Evolutionary conservation across 2,888 invertebrate genomes (phyloP).

Genomic region (Amblyjoppa fuscipennis): DNA sequence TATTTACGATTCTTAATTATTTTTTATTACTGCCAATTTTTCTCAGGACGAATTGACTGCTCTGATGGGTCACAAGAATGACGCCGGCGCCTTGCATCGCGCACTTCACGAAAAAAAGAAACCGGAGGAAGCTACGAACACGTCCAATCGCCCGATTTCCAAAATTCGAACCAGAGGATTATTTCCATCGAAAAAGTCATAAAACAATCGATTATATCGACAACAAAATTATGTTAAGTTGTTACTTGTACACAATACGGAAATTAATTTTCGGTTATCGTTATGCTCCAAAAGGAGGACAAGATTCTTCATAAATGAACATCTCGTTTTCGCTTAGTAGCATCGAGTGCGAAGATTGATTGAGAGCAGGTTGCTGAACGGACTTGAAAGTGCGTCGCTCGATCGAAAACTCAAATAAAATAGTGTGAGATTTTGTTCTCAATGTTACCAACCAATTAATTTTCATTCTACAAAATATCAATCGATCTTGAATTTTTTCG

Average conservation of each 20-base stretch:
- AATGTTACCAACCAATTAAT: not conserved
- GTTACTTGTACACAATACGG: not conserved
- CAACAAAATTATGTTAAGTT: not conserved
- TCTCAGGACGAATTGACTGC: conserved; percentile 89
- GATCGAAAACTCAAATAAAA: not conserved
- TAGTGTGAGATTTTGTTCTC: not conserved
- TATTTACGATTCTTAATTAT: not conserved
- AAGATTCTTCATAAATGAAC: not conserved
- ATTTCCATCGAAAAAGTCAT: conserved; percentile 75
- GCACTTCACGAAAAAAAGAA: conserved; percentile 90
- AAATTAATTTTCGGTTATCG: not conserved
- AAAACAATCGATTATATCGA: conserved; percentile 41
- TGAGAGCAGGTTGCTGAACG: not conserved
- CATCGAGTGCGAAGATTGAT: not conserved
- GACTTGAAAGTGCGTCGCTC: not conserved
- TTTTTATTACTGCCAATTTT: conserved; percentile 45
- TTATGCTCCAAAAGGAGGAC: not conserved
- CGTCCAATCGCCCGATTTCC: conserved; percentile 69
- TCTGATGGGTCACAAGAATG: conserved; percentile 90
- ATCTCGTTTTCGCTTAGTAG: not conserved
- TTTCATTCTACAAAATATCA: not conserved
- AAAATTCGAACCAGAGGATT: conserved; percentile 79
- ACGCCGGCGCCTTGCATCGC: conserved; percentile 90
- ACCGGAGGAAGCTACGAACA: conserved; percentile 84
- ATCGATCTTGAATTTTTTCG: not conserved